Base-by-base conservation (phyloP, 2,888 invertebrate genomes). In the Agriotes lineatus region DNA sequence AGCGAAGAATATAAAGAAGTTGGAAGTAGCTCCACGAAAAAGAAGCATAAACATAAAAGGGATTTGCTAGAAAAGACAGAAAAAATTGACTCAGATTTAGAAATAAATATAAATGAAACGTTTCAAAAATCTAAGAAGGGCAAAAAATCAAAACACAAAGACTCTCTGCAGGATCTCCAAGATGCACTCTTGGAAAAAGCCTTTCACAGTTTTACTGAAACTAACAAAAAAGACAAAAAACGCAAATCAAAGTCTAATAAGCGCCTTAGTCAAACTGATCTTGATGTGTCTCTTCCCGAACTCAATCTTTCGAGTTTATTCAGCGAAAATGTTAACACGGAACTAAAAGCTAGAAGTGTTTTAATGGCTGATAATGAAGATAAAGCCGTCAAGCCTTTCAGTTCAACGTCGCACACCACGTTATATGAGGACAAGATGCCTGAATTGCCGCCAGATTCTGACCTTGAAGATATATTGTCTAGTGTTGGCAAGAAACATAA, bases 391-490 rank as follows among this genome's bases (percentile, higher is more conserved):
- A 63, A 42, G 16, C 16, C 33, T 25, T 20, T 20, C 10, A 14
- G 10, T 9, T 59, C 48, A 16, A 14, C 19, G 6, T 19, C 60
- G 19, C 6, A 16, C 20, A 19, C 14, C 5, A n/a, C 6, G 5
- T 18, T 18, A 14, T 20, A 18, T 6, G 35, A 61, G 5, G 20
- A 14, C 22, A 61, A 33, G 22, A 12, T 16, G 5, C n/a, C n/a
- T n/a, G 20, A 50, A 20, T 25, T 70, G 22, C 62, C 45, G 1
- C 19, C 58, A 7, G 71, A 71, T 64, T 64, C 67, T 9, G 65
- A 71, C n/a, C 12, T 68, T 19, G 68, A 71, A 18, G 50, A 54
- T 35, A 16, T 63, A 10, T 42, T 60, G 10, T 7, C 25, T 20
- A 25, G 33, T 6, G 7, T 2, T 33, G 25, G 16, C 7, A 10